Conservation (phyloP, 30 jellyfish, hydroid and myxozoan genomes). For the Pseudorhiza aurosa region DNA sequence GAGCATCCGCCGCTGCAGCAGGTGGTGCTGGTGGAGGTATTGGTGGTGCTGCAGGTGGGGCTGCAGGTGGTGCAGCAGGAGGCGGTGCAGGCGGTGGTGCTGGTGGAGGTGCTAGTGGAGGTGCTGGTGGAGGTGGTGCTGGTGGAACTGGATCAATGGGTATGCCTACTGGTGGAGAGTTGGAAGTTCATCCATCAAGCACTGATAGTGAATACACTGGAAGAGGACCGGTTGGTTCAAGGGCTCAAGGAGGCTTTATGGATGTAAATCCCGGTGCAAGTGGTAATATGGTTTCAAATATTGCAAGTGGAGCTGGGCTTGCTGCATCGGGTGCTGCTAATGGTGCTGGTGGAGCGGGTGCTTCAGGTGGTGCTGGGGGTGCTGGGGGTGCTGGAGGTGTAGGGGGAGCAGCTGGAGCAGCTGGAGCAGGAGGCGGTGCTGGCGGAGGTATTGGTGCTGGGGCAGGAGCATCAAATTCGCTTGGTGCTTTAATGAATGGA, state of each 20-base stretch:
- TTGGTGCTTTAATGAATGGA: slow-evolving; percentile 10
- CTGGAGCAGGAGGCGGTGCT: slow-evolving; percentile 30
- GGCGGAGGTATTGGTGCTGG: slow-evolving; percentile 63
- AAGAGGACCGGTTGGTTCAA: slow-evolving; percentile 93
- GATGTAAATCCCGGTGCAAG: slow-evolving; percentile 73
- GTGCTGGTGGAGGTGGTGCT: slow-evolving; percentile 57
- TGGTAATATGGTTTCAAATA: slow-evolving; percentile 46
- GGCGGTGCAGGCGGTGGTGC: slow-evolving; percentile 44
- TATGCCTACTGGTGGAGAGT: slow-evolving; percentile 84
- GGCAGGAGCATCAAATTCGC: slow-evolving; percentile 5
- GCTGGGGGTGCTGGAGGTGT: slow-evolving; percentile 24
- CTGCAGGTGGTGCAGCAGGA: slow-evolving; percentile 27
- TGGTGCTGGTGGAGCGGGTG: slow-evolving; percentile 66
- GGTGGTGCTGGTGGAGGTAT: slow-evolving; percentile 37
- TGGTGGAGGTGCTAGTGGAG: slow-evolving; percentile 61
- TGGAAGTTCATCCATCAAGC: slow-evolving; percentile 64
- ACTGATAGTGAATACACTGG: slow-evolving; percentile 92
- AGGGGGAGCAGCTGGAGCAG: slow-evolving; percentile 41
- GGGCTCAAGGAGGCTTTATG: slow-evolving; percentile 81
- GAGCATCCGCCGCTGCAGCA: slow-evolving; percentile 1
- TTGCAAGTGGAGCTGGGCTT: slow-evolving; percentile 68
- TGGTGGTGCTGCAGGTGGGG: slow-evolving; percentile 43
- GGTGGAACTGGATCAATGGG: slow-evolving; percentile 63
- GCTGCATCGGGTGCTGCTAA: slow-evolving; percentile 45
- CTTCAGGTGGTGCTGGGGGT: slow-evolving; percentile 44